Base-by-base conservation (phyloP, 2,113 vertebrate genomes). In the Rhipidura dahli region DNA sequence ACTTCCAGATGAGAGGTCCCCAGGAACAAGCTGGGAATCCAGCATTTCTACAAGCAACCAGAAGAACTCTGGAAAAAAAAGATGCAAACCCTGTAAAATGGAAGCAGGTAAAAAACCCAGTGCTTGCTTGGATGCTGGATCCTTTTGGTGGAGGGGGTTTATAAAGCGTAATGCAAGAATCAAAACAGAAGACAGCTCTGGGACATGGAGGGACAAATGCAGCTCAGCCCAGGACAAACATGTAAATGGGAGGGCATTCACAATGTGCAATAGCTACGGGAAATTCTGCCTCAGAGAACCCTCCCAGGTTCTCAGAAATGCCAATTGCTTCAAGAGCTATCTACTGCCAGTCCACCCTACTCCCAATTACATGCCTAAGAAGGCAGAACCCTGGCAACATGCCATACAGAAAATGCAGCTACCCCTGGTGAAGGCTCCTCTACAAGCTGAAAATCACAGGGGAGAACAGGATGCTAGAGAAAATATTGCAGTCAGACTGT, bases 1-100 rank as follows among this genome's bases (percentile, higher is more conserved):
- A 94, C 95, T 98, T 97, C 98, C 97, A 98, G 97, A 96, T 94
- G 81, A 97, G 97, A 90, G 72, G 94, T 98, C 97, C 96, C 97
- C 95, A 83, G 97, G 83, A 93, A 96, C 83, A 81, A 94, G 89
- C 97, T 97, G 97, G 63, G 95, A 96, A 88, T 96, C 96, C 83
- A 97, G 84, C 49, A 64, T 64, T 94, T 95, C 91, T 96, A 83
- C 50, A 78, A 85, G 95, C 84, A 94, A 95, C 86, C 82, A 94
- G 78, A 91, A 31, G 66, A 94, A 73, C 63, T 81, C 79, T 90
- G 83, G 30, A 16, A 88, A 79, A 86, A 50, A 60, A 73, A 79
- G 24, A 70, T 39, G 39, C 54, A 76, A 87, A 31, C 40, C 18
- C 49, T 66, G 30, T 82, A 54, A 92, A 77, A 92, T 45, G 39